These are phyloP conservation scores for Tyrannus savana DNA, from an alignment of 2,113 vertebrate species.

Conservation along the genomic window DNA sequence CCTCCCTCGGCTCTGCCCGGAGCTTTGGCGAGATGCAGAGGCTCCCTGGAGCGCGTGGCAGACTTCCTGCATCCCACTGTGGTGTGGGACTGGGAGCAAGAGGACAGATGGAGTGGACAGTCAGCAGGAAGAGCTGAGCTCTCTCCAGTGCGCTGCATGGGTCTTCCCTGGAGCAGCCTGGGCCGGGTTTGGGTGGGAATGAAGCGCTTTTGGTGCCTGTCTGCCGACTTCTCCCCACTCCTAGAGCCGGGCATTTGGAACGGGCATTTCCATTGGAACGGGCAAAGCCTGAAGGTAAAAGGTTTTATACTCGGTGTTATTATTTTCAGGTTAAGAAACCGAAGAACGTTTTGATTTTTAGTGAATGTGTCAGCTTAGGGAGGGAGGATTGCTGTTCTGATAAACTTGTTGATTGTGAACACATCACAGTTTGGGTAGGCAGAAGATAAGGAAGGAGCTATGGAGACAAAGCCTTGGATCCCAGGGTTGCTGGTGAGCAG, in stretches of 20 bases:
- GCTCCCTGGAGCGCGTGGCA: accelerated
- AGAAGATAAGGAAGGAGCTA: not conserved
- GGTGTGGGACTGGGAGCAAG: accelerated
- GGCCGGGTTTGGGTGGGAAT: not conserved
- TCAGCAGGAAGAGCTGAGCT: not conserved
- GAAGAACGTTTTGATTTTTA: not conserved
- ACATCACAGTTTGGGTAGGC: not conserved
- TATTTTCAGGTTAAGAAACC: not conserved
- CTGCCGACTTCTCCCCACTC: not conserved
- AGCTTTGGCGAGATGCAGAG: not conserved
- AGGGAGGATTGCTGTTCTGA: not conserved
- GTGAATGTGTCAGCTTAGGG: not conserved
- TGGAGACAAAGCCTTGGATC: not conserved
- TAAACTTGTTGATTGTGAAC: not conserved
- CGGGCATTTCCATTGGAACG: not conserved
- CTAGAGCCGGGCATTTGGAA: not conserved
- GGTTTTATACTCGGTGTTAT: not conserved
- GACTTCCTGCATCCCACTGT: not conserved
- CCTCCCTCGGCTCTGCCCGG: not conserved
- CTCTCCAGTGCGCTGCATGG: accelerated
- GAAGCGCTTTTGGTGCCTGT: not conserved
- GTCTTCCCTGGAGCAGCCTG: not conserved
- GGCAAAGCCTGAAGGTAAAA: not conserved
- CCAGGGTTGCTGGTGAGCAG: not conserved
- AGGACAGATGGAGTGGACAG: accelerated